phyloP scores from a whole-genome alignment of 1,140 invertebrate species.

The Dendroctonus ponderosae region DNA sequence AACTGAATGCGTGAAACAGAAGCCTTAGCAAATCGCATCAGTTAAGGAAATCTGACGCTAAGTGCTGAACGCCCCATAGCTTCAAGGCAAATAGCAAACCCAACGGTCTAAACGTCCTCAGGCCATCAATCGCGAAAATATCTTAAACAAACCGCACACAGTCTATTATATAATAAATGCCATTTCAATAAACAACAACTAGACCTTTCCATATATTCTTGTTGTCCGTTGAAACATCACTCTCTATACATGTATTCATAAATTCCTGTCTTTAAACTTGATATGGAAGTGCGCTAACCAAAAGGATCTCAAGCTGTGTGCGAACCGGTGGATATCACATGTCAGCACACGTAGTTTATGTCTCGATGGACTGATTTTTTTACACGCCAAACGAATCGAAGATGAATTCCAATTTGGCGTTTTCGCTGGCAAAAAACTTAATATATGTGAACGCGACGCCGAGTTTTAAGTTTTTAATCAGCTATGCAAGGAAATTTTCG shows the following conservation, averaged over 20 bases:
- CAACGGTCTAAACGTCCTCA: too few species aligned
- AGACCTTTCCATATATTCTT: background rate
- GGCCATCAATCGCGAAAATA: too few species aligned
- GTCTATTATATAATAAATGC: too few species aligned
- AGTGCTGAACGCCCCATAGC: too few species aligned
- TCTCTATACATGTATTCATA: slow-evolving; percentile 13
- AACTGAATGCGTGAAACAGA: too few species aligned
- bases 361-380: slow-evolving; percentile 8
- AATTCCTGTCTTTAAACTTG: slow-evolving; percentile 2
- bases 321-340: slow-evolving; percentile 5
- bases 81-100: too few species aligned
- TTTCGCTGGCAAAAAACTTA: slow-evolving; percentile 1
- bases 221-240: background rate
- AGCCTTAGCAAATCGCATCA: too few species aligned
- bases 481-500: background rate
- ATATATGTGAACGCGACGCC: background rate
- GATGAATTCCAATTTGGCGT: slow-evolving; percentile 3
- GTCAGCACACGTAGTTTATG: slow-evolving; percentile 9
- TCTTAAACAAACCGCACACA: too few species aligned
- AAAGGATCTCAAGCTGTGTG: slow-evolving; percentile 9
- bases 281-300: background rate
- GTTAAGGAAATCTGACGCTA: too few species aligned
- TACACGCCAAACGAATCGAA: slow-evolving; percentile 2
- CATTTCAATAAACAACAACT: too few species aligned
- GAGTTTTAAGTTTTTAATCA: slow-evolving; percentile 5